Conservation (phyloP, 2,888 invertebrate species). For the Lycocerus yunnanus region DNA sequence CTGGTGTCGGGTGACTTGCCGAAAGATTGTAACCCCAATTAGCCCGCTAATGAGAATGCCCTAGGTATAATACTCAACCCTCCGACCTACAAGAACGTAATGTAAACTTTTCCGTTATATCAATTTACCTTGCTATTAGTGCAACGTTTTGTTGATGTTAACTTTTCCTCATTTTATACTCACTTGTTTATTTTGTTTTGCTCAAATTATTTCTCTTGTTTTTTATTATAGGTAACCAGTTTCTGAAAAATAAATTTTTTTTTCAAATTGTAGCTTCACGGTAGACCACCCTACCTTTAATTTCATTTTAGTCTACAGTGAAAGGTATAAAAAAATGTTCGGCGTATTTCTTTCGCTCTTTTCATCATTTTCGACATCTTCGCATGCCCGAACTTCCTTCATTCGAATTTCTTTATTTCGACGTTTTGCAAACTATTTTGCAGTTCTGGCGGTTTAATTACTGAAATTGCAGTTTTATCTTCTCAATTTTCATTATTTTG, state of each 20-base stretch:
- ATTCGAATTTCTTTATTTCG: too few species aligned
- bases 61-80: conserved; percentile 23
- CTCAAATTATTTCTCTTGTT: not conserved
- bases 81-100: conserved; percentile 15
- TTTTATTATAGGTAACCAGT: not conserved
- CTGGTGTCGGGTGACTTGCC: conserved; percentile 26
- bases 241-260: not conserved
- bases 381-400: too few species aligned
- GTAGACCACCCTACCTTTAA: too few species aligned
- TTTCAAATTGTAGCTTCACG: too few species aligned
- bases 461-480: too few species aligned
- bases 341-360: too few species aligned
- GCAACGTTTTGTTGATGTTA: not conserved
- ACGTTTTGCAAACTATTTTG: too few species aligned
- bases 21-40: conserved; percentile 29
- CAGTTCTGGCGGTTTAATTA: too few species aligned
- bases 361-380: too few species aligned
- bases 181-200: not conserved
- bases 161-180: not conserved
- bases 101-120: conserved; percentile 21
- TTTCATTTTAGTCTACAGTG: too few species aligned
- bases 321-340: too few species aligned
- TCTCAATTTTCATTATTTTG: too few species aligned
- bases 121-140: conserved; percentile 14
- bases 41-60: conserved; percentile 31